Evolutionary conservation across 2,113 vertebrate genomes (phyloP).

Genomic region (Ciconia maguari): DNA sequence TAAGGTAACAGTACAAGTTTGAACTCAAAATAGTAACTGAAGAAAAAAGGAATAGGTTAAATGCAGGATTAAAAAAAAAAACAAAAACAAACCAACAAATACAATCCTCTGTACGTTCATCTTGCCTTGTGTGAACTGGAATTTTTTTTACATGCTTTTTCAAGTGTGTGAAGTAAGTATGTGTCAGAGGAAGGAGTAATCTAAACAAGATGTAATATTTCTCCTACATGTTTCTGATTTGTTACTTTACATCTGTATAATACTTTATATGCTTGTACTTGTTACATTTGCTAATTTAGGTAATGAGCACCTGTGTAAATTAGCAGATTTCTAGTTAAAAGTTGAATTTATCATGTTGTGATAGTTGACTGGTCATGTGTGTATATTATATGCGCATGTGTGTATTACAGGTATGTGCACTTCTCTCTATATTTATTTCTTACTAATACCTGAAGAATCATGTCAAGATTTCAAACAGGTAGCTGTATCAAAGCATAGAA

Average conservation of each 20-base stretch:
- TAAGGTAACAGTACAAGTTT: neutral
- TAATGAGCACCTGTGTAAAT: neutral
- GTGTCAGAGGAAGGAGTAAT: neutral
- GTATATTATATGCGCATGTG: neutral
- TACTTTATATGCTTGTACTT: neutral
- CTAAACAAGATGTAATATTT: neutral
- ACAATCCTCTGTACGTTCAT: neutral
- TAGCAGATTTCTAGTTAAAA: neutral
- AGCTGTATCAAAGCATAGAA: neutral
- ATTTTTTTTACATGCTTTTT: neutral
- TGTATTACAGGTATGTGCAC: neutral
- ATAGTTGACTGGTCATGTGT: neutral
- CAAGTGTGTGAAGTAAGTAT: neutral
- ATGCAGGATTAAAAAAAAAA: neutral
- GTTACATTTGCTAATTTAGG: neutral
- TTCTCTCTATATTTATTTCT: neutral
- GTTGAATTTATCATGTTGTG: neutral
- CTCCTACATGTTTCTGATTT: neutral
- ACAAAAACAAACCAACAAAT: neutral
- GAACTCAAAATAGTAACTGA: neutral
- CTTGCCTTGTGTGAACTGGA: neutral
- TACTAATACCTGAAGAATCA: neutral
- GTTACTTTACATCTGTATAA: neutral
- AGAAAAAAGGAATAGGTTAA: neutral
- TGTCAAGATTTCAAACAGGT: neutral